Evolutionary conservation across 2,113 vertebrate genomes (phyloP), one percentile per base, ranked within the genome.

Genomic region (Phaetusa simplex): DNA sequence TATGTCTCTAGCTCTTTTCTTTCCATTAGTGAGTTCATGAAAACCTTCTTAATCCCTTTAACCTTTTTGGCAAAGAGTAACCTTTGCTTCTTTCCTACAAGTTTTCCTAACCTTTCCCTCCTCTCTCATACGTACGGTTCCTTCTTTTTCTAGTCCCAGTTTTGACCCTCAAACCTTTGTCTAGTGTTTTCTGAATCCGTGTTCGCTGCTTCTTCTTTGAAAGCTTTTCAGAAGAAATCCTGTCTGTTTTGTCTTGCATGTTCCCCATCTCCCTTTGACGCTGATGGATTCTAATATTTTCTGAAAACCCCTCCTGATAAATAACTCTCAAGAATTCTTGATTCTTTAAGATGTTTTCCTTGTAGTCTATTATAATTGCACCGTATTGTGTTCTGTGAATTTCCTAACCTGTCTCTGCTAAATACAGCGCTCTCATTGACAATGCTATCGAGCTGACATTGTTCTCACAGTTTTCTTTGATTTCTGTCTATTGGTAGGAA

Each of bases 401-500:
- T 91, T 90, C 77, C 80, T 93, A 76, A 90, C 73, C 80, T 95
- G 76, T 67, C 67, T 77, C 38, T 71, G 72, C 79, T 97, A 90
- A 93, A 93, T 86, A 49, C 82, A 93, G 36, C 56, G n/a, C 42
- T 94, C 61, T 74, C 86, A n/a, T 23, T 96, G 90, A 72, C 83
- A 77, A 22, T 24, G 13, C 45, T 93, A 73, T 79, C 0, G 1
- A 95, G 66, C 49, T 78, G 85, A 91, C 9, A 1, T 58, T 95
- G 34, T 70, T 74, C 58, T 93, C 73, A 81, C 36, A 80, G 18
- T 64, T 67, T 55, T 50, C 62, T 92, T 82, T 82, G 50, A 85
- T 89, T 94, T 96, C 70, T 83, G n/a, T 79, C 82, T 93, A 4
- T 79, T 83, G 43, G 47, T 94, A 82, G 88, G 43, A 90, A 89